Evolutionary conservation across 2,797 vertebrate genomes (phyloP).

Genomic region (Tragelaphus oryx): DNA sequence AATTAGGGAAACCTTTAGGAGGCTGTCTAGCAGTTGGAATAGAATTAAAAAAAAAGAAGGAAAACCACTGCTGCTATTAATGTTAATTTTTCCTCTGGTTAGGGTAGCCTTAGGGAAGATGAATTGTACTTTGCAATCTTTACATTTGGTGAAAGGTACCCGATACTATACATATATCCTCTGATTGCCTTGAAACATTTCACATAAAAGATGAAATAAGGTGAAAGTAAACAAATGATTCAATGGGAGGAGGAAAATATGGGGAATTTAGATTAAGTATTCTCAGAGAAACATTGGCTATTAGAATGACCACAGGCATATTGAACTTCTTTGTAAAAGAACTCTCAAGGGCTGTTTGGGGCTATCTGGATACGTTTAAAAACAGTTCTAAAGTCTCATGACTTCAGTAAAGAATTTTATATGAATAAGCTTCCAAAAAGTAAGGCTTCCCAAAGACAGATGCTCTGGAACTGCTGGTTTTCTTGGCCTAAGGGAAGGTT

Average conservation of each 20-base stretch:
- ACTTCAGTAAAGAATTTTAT: neutral
- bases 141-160: neutral
- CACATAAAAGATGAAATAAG: neutral
- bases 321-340: constrained; percentile 18
- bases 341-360: neutral
- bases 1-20: neutral
- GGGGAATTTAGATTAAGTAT: neutral
- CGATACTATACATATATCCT: neutral
- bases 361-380: neutral
- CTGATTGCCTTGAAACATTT: neutral
- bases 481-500: neutral
- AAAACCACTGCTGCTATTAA: neutral
- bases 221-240: neutral
- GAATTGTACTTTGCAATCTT: neutral
- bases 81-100: neutral
- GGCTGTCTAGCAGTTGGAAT: neutral
- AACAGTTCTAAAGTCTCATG: neutral
- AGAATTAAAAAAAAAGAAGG: neutral
- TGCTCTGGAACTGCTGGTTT: neutral
- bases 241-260: neutral
- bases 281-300: neutral
- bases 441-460: neutral
- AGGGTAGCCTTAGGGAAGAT: neutral
- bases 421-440: neutral
- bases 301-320: neutral